Conservation (phyloP, 2,888 invertebrate species). For the Taphrorychus bicolor region DNA sequence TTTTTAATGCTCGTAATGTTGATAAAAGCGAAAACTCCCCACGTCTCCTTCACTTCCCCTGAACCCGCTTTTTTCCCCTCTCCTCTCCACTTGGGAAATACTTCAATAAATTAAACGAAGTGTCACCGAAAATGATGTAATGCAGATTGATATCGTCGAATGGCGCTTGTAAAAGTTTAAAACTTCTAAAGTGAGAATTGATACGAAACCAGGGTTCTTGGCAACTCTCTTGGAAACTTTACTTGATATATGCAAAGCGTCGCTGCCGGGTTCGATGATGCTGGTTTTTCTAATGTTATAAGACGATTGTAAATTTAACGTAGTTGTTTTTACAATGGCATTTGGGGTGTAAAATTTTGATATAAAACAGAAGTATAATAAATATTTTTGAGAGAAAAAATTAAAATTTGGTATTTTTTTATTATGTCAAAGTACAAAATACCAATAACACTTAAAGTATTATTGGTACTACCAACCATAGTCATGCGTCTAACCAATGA, state of each 20-base stretch:
- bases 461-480: too few species aligned
- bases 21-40: too few species aligned
- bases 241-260: not conserved
- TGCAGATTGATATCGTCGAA: not conserved
- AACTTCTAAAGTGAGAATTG: slow-evolving; percentile 1
- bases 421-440: too few species aligned
- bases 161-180: not conserved
- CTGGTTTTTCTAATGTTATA: not conserved
- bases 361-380: slow-evolving; percentile 22
- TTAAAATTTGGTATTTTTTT: not conserved
- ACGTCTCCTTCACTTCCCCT: too few species aligned
- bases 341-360: slow-evolving; percentile 21
- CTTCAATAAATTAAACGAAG: not conserved
- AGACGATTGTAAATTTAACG: not conserved
- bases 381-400: slow-evolving; percentile 19
- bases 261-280: not conserved
- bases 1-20: too few species aligned
- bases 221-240: not conserved
- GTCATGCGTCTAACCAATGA: too few species aligned
- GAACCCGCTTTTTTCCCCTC: too few species aligned
- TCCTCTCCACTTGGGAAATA: not conserved
- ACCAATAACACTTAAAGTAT: too few species aligned
- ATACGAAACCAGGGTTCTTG: slow-evolving; percentile 1
- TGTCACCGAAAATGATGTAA: not conserved
- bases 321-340: not conserved